Evolutionary conservation across 2,888 invertebrate species (phyloP), one percentile per base, ranked within the genome.

Genomic region (Microctonus hyperodae): DNA sequence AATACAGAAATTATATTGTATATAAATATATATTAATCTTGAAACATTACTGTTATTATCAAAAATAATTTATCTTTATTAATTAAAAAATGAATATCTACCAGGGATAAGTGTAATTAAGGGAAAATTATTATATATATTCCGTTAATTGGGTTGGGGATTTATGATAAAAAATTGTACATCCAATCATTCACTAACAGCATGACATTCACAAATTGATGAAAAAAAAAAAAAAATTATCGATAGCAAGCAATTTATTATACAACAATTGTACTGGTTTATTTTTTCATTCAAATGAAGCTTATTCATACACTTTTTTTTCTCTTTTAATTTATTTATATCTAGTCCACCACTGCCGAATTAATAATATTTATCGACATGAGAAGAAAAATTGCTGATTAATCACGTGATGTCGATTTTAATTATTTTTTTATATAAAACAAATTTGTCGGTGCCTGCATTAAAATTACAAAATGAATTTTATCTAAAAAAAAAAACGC

Each of bases 361-460:
- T 37, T 0, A 37, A n/a, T n/a, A 37, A 37, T n/a, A 35, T 5
- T 35, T 35, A 35, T 37, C n/a, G 4, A 13, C n/a, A n/a, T n/a
- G 4, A 37, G 13, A n/a, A n/a, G 1, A n/a, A 37, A 37, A 1
- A n/a, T 37, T 13, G 37, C 37, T 11, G 11, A 37, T 37, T 37
- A 11, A n/a, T 11, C 37, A 13, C 37, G 37, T n/a, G 37, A 37
- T 13, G 4, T 3, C 3, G 13, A 37, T 44, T 37, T 20, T 4
- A 44, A 16, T 11, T 11, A 37, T 2, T 37, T n/a, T 4, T 9
- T 16, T 16, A n/a, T 16, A 44, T 20, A 51, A 68, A 50, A 64
- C 51, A 69, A 10, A 67, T 66, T 58, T 79, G 81, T 82, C 81
- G 81, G 81, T 82, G 81, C 81, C 81, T 81, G 81, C 81, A 81